Base-by-base conservation (phyloP, 2,113 vertebrate genomes). In the Acanthisitta chloris region DNA sequence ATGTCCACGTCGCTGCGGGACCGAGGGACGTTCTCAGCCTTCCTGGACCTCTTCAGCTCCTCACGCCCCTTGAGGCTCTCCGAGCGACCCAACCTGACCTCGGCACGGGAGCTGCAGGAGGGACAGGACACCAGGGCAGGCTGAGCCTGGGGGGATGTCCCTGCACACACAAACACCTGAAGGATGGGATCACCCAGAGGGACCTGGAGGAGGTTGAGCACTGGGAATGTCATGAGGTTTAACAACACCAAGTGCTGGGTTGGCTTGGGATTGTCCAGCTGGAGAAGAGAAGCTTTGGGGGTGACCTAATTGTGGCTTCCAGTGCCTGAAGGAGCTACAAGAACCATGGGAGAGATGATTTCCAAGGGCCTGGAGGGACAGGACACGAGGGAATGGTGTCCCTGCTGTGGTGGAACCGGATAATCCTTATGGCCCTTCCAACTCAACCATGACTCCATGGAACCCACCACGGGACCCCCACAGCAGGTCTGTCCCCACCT, bases 1-100 rank as follows among this genome's bases (percentile, higher is more conserved):
- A 99, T 99, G 92, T 99, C 99, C 57, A 99, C 99, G 1, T 99
- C 98, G 4, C 99, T 99, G 2, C 99, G 99, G 16, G 99, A 99
- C 4, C 99, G 98, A 1, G 99, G 99, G 16, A 99, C 99, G 0
- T 98, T 98, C 89, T 99, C 99, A 0, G 94, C 96, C 43, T 98
- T 98, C 28, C 97, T 98, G 1, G 98, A 98, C 12, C 98, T 98
- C 8, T 99, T 98, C 36, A 99, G 97, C 96, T 99, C 99, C 15
- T 99, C 99, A 55, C 99, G 98, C 8, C 99, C 99, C 90, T 99
- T 99, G 74, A 99, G 55, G 45, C 99, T 99, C 97, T 99, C 99
- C 2, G 99, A 99, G 51, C 99, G 99, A 48, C 98, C 99, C 95
- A 99, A 97, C 71, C 98, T 98, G 54, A 99, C 98, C 89, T 98